A percentile compares a stretch with the other conserved stretches of the same genome.
Conservation (phyloP, 2,888 invertebrate species). For the Dusona sp. region DNA sequence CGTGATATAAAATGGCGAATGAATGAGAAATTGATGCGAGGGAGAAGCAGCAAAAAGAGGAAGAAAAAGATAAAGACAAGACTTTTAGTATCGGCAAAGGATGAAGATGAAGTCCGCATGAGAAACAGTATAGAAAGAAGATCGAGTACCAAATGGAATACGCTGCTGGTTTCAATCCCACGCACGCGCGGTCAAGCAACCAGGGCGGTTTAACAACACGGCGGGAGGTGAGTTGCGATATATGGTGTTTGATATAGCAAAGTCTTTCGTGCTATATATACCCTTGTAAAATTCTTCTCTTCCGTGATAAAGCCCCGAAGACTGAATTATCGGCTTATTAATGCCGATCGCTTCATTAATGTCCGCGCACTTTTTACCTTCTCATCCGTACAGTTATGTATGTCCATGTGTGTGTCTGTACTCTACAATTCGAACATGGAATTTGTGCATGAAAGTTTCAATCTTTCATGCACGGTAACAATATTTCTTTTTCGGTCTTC, state of each 20-base stretch:
- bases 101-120: slow-evolving; percentile 68
- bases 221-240: slow-evolving; percentile 63
- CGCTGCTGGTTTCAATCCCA: slow-evolving; percentile 66
- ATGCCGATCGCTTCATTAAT: slow-evolving; percentile 82
- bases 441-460: slow-evolving; percentile 20
- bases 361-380: slow-evolving; percentile 71
- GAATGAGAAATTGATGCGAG: slow-evolving; percentile 42
- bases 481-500: slow-evolving; percentile 37
- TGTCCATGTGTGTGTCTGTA: neutral
- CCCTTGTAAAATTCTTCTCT: slow-evolving; percentile 39
- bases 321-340: slow-evolving; percentile 78
- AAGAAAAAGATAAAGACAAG: slow-evolving; percentile 19
- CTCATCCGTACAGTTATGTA: neutral
- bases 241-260: slow-evolving; percentile 51
- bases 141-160: slow-evolving; percentile 57
- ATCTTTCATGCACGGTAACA: slow-evolving; percentile 42
- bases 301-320: slow-evolving; percentile 67
- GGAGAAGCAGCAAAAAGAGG: slow-evolving; percentile 7
- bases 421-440: neutral
- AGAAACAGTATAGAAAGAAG: slow-evolving; percentile 52
- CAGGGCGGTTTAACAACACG: slow-evolving; percentile 61
- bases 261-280: slow-evolving; percentile 36
- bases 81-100: slow-evolving; percentile 19
- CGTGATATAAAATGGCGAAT: slow-evolving; percentile 61
- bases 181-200: slow-evolving; percentile 60